Base-by-base conservation (phyloP, 2,113 vertebrate genomes). In the Rhabdomys dilectus region DNA sequence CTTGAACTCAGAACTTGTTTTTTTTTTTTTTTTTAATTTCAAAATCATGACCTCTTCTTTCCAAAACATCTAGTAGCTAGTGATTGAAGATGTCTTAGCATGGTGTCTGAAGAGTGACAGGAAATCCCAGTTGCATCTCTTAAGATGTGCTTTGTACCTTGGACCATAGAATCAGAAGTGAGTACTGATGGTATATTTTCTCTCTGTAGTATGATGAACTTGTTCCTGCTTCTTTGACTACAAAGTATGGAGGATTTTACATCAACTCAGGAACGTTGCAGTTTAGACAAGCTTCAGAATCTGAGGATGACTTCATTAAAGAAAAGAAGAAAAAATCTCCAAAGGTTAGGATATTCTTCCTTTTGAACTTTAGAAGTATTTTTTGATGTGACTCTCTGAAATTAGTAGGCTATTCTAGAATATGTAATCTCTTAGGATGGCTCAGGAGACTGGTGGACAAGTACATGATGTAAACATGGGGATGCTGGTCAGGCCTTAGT, bases 211-310 rank as follows among this genome's bases (percentile, higher is more conserved):
- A 99, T 0, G 99, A 99, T 86, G 99, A 99, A 95, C 99, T 99
- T 36, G 99, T 99, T 95, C 99, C 99, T 0, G 99, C 99, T 58
- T 99, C 99, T 90, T 98, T 99, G 91, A 99, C 99, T 3, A 99
- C 99, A 0, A 99, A 99, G 93, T 99, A 99, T 8, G 99, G 99
- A 95, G 99, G 99, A 11, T 99, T 99, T 98, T 99, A 99, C 90
- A 99, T 99, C 97, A 99, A 99, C 97, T 99, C 99, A 0, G 99
- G 99, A 53, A 98, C 99, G 0, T 98, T 99, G 82, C 99, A 99
- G 21, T 99, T 99, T 97, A 99, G 99, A 34, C 99, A 98, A 36
- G 99, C 98, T 0, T 99, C 99, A 0, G 99, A 99, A 78, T 98
- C 99, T 0, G 99, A 99, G 76, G 99, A 99, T 66, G 99, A 99